These are phyloP conservation scores for Brachionichthys hirsutus DNA, from an alignment of 2,113 vertebrate genomes.

Conservation along the genomic window DNA sequence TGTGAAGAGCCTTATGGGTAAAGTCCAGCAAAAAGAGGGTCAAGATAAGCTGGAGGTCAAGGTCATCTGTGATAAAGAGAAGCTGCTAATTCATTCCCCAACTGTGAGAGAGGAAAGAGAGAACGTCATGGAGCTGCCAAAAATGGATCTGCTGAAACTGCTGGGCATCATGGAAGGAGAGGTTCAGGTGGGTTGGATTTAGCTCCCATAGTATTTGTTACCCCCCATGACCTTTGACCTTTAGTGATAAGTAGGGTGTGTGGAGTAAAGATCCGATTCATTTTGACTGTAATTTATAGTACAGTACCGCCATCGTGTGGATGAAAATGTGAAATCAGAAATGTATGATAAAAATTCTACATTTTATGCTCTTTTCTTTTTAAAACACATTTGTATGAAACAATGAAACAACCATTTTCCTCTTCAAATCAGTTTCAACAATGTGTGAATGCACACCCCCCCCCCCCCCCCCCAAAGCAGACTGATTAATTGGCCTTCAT, in stretches of 20 bases:
- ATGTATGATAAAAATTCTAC: neutral
- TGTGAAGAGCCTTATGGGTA: constrained; percentile 83
- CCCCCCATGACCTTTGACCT: constrained; percentile 6
- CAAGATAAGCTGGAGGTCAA: constrained; percentile 79
- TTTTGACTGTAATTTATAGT: neutral
- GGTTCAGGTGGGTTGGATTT: constrained; percentile 81
- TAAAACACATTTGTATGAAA: too few relatives aligned
- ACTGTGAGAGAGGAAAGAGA: constrained; percentile 71
- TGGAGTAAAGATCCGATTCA: too few relatives aligned
- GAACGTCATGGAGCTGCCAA: constrained; percentile 85
- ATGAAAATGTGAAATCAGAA: constrained; percentile 3
- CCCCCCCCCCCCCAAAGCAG: too few relatives aligned
- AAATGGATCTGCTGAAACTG: constrained; percentile 88
- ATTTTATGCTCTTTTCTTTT: too few relatives aligned
- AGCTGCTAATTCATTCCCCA: constrained; percentile 76
- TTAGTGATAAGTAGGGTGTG: neutral
- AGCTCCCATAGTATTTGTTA: neutral
- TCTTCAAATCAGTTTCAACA: too few relatives aligned
- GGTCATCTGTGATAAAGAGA: constrained; percentile 82
- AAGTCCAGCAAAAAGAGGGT: constrained; percentile 75
- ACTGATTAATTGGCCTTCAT: too few relatives aligned
- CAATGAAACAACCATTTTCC: too few relatives aligned
- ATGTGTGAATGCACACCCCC: too few relatives aligned
- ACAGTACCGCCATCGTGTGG: constrained; percentile 66
- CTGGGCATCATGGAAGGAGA: constrained; percentile 98